A percentile compares a stretch with the other conserved stretches of the same genome.
phyloP scores from a whole-genome alignment of 2,113 vertebrate genomes.

The Sphaerodactylus townsendi region DNA sequence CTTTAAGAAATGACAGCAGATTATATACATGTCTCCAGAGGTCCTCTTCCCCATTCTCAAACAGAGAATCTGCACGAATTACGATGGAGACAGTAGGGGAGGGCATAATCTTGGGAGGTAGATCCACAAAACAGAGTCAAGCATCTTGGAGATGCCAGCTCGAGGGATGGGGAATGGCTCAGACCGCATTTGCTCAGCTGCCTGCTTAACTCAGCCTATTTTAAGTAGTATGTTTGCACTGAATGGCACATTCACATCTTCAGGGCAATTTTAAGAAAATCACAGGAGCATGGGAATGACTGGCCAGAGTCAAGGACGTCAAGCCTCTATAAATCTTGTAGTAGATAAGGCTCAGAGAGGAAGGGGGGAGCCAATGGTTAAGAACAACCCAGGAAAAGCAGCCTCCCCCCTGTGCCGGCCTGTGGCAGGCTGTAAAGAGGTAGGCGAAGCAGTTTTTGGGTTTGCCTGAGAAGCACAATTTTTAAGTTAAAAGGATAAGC shows the following conservation, averaged over 20 bases:
- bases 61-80: conserved; percentile 15
- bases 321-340: conserved; percentile 58
- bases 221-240: background rate
- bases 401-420: conserved; percentile 25
- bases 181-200: conserved; percentile 61
- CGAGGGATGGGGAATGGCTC: conserved; percentile 55
- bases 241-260: conserved; percentile 21
- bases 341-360: conserved; percentile 18
- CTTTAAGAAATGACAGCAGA: background rate
- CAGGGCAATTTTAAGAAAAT: conserved; percentile 22
- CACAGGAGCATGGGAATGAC: conserved; percentile 36
- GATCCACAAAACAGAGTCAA: background rate
- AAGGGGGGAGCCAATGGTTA: conserved; percentile 16
- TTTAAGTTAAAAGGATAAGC: conserved; percentile 45
- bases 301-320: conserved; percentile 54
- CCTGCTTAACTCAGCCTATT: conserved; percentile 43
- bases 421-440: conserved; percentile 17
- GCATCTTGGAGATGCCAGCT: background rate
- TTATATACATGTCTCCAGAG: background rate
- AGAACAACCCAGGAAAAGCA: conserved; percentile 47
- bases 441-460: conserved; percentile 16
- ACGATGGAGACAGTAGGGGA: background rate
- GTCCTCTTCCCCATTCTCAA: background rate
- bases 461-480: conserved; percentile 66
- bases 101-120: background rate